Conservation (phyloP, 2,888 invertebrate genomes). For the Leptinotarsa juncta region DNA sequence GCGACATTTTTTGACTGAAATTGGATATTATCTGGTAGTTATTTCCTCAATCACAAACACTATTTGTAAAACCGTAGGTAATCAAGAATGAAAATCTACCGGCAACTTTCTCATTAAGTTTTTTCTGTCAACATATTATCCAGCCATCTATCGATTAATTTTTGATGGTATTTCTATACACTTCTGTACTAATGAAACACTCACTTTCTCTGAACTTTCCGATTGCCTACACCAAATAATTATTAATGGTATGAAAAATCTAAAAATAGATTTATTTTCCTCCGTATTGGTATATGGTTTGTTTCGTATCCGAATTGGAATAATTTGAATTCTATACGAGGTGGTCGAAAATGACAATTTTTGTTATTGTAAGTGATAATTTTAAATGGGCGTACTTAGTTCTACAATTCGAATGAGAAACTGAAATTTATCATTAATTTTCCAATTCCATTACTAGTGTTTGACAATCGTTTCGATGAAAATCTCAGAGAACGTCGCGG, state of each 20-base stretch:
- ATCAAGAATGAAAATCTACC: neutral
- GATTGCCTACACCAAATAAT: constrained; percentile 2
- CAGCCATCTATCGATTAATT: constrained; percentile 4
- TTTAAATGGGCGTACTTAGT: too few relatives aligned
- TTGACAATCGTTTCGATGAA: too few relatives aligned
- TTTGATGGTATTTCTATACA: neutral
- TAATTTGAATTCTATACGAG: neutral
- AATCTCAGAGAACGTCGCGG: too few relatives aligned
- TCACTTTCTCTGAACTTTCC: constrained; percentile 19
- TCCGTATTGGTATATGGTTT: neutral
- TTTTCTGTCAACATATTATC: neutral
- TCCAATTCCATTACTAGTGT: too few relatives aligned
- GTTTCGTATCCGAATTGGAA: neutral
- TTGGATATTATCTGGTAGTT: neutral
- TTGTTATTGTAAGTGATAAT: too few relatives aligned
- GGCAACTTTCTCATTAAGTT: neutral
- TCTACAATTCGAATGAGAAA: too few relatives aligned
- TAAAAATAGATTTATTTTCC: constrained; percentile 1
- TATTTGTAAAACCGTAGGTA: neutral
- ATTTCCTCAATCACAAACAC: neutral
- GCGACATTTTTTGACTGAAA: too few relatives aligned
- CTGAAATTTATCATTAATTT: too few relatives aligned
- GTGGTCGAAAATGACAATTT: too few relatives aligned
- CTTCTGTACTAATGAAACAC: neutral
- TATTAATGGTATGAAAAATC: neutral